Evolutionary conservation across 2,888 invertebrate species (phyloP).

Genomic region (Athalia circularis): DNA sequence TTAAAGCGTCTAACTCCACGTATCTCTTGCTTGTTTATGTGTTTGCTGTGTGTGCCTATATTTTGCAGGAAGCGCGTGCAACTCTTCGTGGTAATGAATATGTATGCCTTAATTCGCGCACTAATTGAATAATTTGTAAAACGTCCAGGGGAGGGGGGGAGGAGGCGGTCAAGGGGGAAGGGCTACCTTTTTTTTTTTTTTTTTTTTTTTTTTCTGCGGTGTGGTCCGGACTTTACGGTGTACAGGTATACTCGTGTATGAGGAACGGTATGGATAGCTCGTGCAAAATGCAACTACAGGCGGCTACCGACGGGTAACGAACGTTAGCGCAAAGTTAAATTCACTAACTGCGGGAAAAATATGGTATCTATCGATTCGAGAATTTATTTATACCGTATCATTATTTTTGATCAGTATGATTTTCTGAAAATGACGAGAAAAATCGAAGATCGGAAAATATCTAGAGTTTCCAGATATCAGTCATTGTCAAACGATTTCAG

Average conservation of each 20-base stretch:
- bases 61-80: constrained; percentile 56
- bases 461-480: no score
- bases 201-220: neutral
- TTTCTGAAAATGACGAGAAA: no score
- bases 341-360: no score
- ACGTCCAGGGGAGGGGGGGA: constrained; percentile 59
- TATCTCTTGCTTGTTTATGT: constrained; percentile 69
- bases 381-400: no score
- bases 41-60: constrained; percentile 54
- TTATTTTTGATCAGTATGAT: no score
- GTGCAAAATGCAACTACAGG: constrained; percentile 59
- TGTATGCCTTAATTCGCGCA: constrained; percentile 74
- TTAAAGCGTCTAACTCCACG: constrained; percentile 67
- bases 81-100: constrained; percentile 69
- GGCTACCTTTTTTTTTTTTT: constrained; percentile 58
- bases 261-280: constrained; percentile 60
- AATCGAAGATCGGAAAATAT: no score
- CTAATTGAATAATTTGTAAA: constrained; percentile 75
- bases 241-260: constrained; percentile 46
- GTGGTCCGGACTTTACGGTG: constrained; percentile 48
- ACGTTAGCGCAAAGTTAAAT: constrained; percentile 1
- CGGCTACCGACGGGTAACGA: constrained; percentile 33
- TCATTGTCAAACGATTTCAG: no score
- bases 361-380: no score
- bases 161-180: constrained; percentile 32